Percentiles rank a stretch among this genome's conserved stretches.
These are phyloP conservation scores for Anser cygnoides DNA, from an alignment of 2,113 vertebrate genomes.

Conservation along the genomic window DNA sequence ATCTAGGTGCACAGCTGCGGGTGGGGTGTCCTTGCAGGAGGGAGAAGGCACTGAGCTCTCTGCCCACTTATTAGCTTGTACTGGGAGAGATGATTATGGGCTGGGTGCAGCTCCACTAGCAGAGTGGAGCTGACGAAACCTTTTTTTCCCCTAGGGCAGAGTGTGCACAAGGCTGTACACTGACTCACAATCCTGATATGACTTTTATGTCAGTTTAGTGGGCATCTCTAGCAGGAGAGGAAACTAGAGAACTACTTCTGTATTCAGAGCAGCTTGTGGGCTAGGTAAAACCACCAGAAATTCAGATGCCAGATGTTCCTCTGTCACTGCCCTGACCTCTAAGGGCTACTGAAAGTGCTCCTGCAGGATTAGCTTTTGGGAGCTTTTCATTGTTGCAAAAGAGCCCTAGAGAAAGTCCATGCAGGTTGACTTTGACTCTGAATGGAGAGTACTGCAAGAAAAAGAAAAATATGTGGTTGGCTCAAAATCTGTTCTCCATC, in stretches of 20 bases:
- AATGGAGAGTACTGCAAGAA: neutral
- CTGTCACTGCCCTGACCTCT: neutral
- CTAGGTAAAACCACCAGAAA: neutral
- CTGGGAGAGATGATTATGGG: neutral
- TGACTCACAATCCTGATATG: neutral
- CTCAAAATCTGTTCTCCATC: neutral
- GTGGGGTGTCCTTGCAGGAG: neutral
- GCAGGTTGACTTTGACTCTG: neutral
- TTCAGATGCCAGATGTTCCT: neutral
- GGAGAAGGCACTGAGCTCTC: conserved; percentile 5
- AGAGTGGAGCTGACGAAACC: neutral
- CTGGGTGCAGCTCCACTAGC: neutral
- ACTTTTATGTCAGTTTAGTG: neutral
- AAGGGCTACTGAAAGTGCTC: neutral
- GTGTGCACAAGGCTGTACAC: neutral
- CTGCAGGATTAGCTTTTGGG: neutral
- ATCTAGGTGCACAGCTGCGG: conserved; percentile 36
- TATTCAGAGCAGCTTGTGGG: neutral
- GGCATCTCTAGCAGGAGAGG: neutral
- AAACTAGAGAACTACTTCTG: neutral
- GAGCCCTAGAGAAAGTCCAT: neutral
- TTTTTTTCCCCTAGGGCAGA: neutral
- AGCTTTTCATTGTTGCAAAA: neutral
- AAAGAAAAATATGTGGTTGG: neutral
- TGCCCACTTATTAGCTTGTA: conserved; percentile 10